Base-by-base conservation (phyloP, 2,797 vertebrate genomes). In the Lithobates sylvaticus region DNA sequence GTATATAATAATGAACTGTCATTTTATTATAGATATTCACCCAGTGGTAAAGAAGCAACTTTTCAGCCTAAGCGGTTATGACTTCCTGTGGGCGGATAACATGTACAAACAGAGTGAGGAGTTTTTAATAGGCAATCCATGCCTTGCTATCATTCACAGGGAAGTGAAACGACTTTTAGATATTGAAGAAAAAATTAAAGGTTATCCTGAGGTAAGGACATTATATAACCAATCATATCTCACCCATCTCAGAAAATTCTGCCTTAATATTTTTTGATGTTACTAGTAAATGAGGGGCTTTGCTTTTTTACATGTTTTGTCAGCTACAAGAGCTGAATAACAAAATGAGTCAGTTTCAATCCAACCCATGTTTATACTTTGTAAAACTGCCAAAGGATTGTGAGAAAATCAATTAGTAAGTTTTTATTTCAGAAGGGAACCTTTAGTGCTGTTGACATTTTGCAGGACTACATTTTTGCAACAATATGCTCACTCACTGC, bases 61-160 rank as follows among this genome's bases (percentile, higher is more conserved):
- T 34, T 86, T 77, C 15, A 42, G n/a, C 21, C 61, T 86, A 64
- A 84, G 76, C 23, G 72, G 58, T 71, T 88, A 86, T 64, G 67
- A 86, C 32, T 88, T 88, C 76, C 71, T 88, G 65, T 88, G 88
- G 88, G 26, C 50, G 10, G 88, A 88, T 36, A 80, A 88, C 85
- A 84, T 88, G 88, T 76, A 81, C 54, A 86, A 29, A 50, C 88
- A 88, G n/a, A 84, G 76, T 34, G 6, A 78, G 26, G 81, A 88
- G 70, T 36, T 88, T 27, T 84, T 86, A 69, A 65, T 32, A 39
- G 23, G 36, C 10, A 80, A 81, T 36, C 81, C 75, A 81, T 78
- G 74, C 23, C 71, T 84, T 32, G 15, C 44, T 64, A 50, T 76
- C 9, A 84, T 88, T 42, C 76, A 83, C 32, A 88, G 84, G 50